These are phyloP conservation scores for Charanyca ferruginea DNA, from an alignment of 2,888 invertebrate genomes.

Conservation along the genomic window DNA sequence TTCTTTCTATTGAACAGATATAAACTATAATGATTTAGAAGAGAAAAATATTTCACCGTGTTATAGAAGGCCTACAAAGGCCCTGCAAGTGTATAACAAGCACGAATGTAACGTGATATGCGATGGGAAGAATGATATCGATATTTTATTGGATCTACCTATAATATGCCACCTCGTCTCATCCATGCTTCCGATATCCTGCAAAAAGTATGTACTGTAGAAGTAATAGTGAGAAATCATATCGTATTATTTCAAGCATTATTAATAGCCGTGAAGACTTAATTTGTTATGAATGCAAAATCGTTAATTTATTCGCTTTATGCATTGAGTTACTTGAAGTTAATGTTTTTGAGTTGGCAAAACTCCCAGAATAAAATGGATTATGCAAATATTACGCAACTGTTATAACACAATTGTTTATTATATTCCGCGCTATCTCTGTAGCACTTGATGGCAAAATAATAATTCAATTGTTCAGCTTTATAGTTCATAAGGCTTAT, in stretches of 20 bases:
- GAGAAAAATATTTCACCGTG: neutral
- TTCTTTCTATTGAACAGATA: too few species aligned
- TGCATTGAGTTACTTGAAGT: constrained; percentile 45
- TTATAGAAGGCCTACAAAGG: constrained; percentile 24
- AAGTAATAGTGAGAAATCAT: constrained; percentile 10
- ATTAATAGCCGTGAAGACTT: constrained; percentile 38
- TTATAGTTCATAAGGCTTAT: constrained; percentile 73
- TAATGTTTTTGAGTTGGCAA: constrained; percentile 54
- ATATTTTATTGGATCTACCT: constrained; percentile 58
- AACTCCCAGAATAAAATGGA: constrained; percentile 57
- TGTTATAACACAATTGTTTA: constrained; percentile 58
- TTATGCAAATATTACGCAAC: constrained; percentile 60
- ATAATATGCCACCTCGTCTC: constrained; percentile 1
- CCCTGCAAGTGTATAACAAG: constrained; percentile 62
- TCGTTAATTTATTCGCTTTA: constrained; percentile 43
- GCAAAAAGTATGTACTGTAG: neutral
- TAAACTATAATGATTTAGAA: too few species aligned
- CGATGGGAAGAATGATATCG: constrained; percentile 65
- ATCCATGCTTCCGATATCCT: constrained; percentile 3
- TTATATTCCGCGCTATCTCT: constrained; percentile 42
- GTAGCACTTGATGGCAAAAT: constrained; percentile 50
- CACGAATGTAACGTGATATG: constrained; percentile 75
- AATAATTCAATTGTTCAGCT: constrained; percentile 71
- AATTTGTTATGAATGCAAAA: constrained; percentile 39
- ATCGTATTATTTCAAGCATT: constrained; percentile 23